phyloP scores from a whole-genome alignment of 2,888 invertebrate species.

The Cryptocheilus praepositus region DNA sequence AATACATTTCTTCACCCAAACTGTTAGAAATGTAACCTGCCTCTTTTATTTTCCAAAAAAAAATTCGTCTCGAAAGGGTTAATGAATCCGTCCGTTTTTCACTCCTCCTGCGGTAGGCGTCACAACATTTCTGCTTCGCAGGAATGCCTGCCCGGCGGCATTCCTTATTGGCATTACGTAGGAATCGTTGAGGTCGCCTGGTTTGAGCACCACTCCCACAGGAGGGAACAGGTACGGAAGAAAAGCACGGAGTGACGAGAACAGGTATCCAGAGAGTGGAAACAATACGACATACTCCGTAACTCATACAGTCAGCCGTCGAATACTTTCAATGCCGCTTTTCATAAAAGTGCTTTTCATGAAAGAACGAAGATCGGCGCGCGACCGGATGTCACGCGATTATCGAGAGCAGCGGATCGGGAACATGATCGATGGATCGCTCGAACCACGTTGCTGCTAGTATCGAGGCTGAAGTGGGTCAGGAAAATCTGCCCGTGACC shows the following conservation, averaged over 20 bases:
- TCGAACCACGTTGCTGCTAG: constrained; percentile 20
- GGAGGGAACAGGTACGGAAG: constrained; percentile 51
- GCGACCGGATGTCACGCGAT: constrained; percentile 4
- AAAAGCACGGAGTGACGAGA: constrained; percentile 32
- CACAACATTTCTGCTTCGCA: constrained; percentile 45
- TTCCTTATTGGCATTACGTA: constrained; percentile 61
- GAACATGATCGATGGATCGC: constrained; percentile 33
- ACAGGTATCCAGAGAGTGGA: constrained; percentile 17
- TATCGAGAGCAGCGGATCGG: constrained; percentile 25
- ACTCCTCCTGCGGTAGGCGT: constrained; percentile 22
- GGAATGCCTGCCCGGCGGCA: constrained; percentile 52
- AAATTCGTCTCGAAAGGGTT: no score
- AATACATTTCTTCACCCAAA: no score
- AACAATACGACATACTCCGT: no score
- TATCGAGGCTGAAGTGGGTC: constrained; percentile 35
- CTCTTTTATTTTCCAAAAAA: no score
- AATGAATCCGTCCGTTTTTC: neutral
- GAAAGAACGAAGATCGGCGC: constrained; percentile 1
- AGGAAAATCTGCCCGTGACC: constrained; percentile 16
- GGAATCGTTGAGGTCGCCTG: constrained; percentile 64
- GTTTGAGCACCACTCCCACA: constrained; percentile 63
- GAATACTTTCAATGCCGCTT: neutral
- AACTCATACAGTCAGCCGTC: no score
- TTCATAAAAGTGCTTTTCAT: neutral
- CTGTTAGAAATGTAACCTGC: no score